Percentiles rank a stretch among this genome's conserved stretches.
Conservation (phyloP, 2,113 vertebrate species). For the Merops nubicus region DNA sequence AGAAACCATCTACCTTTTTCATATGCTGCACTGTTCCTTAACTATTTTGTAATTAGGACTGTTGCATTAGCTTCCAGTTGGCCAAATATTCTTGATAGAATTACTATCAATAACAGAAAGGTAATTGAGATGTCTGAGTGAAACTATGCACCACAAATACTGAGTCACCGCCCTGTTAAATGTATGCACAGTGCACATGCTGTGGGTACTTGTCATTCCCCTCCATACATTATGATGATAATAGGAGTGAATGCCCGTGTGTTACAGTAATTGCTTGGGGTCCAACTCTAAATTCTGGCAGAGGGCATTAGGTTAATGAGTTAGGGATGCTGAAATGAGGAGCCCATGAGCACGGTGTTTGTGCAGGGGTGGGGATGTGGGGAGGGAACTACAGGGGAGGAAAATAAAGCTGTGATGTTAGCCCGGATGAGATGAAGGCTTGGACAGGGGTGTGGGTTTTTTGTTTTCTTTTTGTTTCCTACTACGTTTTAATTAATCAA, state of each 20-base stretch:
- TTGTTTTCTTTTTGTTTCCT: not conserved
- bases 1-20: not conserved
- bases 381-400: not conserved
- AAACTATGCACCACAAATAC: not conserved
- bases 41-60: not conserved
- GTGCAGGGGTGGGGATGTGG: accelerated
- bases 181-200: not conserved
- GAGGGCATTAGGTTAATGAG: not conserved
- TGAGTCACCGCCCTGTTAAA: not conserved
- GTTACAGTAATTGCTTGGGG: not conserved
- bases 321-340: not conserved
- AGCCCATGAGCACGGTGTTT: accelerated
- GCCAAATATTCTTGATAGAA: not conserved
- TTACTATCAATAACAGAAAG: not conserved
- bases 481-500: not conserved
- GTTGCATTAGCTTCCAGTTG: not conserved
- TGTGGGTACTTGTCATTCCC: not conserved
- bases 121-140: not conserved
- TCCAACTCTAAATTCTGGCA: not conserved
- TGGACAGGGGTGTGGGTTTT: accelerated
- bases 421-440: not conserved
- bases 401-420: not conserved
- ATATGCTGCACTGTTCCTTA: not conserved
- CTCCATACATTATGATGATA: not conserved
- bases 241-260: not conserved